These are phyloP conservation scores for Jacana jacana DNA, from an alignment of 2,113 vertebrate species.

Conservation along the genomic window DNA sequence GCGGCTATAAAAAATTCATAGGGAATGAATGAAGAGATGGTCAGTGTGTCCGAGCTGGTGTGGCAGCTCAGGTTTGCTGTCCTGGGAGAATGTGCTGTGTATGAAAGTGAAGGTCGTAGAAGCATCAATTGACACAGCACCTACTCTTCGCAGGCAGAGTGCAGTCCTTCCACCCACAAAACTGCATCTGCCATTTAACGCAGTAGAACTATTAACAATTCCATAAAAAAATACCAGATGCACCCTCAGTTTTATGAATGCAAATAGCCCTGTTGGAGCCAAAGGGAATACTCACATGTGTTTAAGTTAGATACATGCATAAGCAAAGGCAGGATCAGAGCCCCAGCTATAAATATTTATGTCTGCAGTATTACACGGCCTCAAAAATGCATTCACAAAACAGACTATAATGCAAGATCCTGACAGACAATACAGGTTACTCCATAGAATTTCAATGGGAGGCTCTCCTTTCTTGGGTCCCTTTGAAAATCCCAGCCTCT, in stretches of 20 bases:
- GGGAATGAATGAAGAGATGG: neutral
- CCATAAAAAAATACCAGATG: neutral
- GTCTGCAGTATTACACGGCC: neutral
- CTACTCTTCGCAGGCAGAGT: neutral
- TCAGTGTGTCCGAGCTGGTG: neutral
- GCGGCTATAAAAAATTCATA: constrained; percentile 39
- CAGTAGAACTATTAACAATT: neutral
- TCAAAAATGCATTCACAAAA: constrained; percentile 51
- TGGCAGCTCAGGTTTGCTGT: neutral
- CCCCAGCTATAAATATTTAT: constrained; percentile 59
- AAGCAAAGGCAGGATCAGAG: constrained; percentile 56
- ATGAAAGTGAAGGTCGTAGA: constrained; percentile 23
- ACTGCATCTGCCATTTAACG: neutral
- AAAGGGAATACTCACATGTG: constrained; percentile 35
- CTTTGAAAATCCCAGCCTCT: neutral
- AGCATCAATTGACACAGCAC: neutral
- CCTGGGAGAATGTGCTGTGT: neutral
- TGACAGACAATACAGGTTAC: constrained; percentile 3
- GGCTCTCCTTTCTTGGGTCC: neutral
- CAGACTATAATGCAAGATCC: constrained; percentile 18
- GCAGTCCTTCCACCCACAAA: neutral
- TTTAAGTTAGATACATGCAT: constrained; percentile 54
- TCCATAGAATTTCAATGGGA: constrained; percentile 9
- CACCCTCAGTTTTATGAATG: constrained; percentile 33
- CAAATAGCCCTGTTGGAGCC: constrained; percentile 14